Conservation (phyloP, 2,113 vertebrate species). For the Mohoua ochrocephala region DNA sequence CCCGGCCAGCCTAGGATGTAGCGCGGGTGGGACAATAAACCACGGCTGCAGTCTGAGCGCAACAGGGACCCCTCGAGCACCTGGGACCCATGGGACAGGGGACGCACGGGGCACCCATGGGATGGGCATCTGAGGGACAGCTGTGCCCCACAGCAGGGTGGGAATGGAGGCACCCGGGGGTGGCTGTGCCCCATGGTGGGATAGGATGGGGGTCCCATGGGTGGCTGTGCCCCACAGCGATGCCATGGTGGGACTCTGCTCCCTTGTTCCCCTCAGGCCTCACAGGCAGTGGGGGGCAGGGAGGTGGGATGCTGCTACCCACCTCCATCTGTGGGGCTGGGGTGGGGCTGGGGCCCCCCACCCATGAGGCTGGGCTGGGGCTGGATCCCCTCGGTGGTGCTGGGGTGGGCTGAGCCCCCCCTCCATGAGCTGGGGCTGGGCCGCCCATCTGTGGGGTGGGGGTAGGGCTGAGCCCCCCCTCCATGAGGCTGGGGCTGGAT, state of each 20-base stretch:
- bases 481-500: too few relatives aligned
- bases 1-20: not conserved
- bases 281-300: not conserved
- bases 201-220: not conserved
- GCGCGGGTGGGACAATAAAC: not conserved
- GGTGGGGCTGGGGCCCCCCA: not conserved
- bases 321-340: not conserved
- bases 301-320: not conserved
- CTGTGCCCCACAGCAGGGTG: not conserved
- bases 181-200: not conserved
- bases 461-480: not conserved
- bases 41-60: not conserved
- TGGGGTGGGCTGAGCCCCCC: too few relatives aligned
- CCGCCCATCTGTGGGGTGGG: too few relatives aligned
- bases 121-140: not conserved
- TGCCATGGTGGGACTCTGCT: too few relatives aligned
- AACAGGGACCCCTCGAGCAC: not conserved
- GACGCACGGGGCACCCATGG: not conserved
- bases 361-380: too few relatives aligned
- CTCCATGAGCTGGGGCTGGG: too few relatives aligned
- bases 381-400: not conserved
- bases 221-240: not conserved
- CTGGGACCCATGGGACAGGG: not conserved
- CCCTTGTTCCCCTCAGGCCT: not conserved
- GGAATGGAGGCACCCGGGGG: not conserved